Base-by-base conservation (phyloP, 2,888 invertebrate species). In the Alcis repandata region DNA sequence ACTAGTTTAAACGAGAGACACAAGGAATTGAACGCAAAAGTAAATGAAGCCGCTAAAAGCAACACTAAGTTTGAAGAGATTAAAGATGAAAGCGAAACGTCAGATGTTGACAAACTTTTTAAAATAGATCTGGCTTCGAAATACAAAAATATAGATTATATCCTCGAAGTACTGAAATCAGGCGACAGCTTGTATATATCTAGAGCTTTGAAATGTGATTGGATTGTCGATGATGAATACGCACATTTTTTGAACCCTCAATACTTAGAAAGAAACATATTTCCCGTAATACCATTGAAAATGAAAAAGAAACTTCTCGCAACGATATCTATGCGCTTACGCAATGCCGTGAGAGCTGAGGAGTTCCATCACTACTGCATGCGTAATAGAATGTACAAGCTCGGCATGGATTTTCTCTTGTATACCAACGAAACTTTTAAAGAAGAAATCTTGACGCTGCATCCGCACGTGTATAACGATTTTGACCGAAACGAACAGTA, bases 241-340 rank as follows among this genome's bases (percentile, higher is more conserved):
- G 73, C 79, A 9, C 45, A 79, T 9, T 46, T 83, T 1, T 81
- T 89, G 15, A 85, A 86, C 63, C 75, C 82, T 0, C 72, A 82
- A 27, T 80, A 85, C 63, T 78, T 91, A 4, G 80, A 87, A 20
- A 48, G 74, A 0, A 74, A 87, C 45, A 69, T 90, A 17, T 87
- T 90, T 63, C 86, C 90, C 3, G 72, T 63, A 0, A 89, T 90
- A 86, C 86, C 91, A 1, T 53, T 67, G 0, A 87, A 85, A 79
- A 87, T 89, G 85, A 87, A 80, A 63, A 83, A 78, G 45, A 89
- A 88, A 62, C 69, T 86, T 19, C 68, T 91, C 8, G 70, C 77
- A n/a, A 70, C 73, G 0, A 75, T 87, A 67, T 79, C 84, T 0
- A 63, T 63, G 1, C 41, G 83, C 43, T 17, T 89, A 2, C 79